Evolutionary conservation across 2,113 vertebrate genomes (phyloP), one percentile per base, ranked within the genome.

Genomic region (Erinaceus europaeus): DNA sequence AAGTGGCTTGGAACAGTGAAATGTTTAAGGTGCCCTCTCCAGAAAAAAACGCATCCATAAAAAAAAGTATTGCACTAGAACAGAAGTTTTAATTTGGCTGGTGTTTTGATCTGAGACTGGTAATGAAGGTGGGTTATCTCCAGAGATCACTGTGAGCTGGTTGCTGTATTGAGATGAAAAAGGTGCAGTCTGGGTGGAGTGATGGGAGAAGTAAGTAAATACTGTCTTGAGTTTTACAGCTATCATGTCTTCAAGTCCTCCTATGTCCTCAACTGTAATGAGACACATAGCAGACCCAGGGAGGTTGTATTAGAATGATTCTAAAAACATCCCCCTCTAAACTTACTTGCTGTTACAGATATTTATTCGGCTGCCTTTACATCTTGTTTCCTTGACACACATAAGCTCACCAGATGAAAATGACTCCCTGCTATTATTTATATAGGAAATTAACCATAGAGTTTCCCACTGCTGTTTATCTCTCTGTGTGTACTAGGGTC

Each of bases 341-440:
- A 72, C 9, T 64, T 52, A 42, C 6, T 67, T 79, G n/a, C 76
- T 57, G 7, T 61, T 59, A 55, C 34, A 84, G 59, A 77, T 79
- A 48, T 71, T 80, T 59, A 50, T 27, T 55, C 57, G 36, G 61
- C 36, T 64, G 57, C 13, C 40, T 92, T 92, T 46, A 15, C 46
- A 32, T 52, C 40, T 57, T 29, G 20, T 72, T 69, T 59, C 38
- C 74, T 84, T 82, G 55, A 53, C 78, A 76, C 29, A 14, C 17
- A 13, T 50, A 72, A 59, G 15, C 11, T 83, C 40, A 64, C 11
- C 14, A 3, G 68, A 72, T 59, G 73, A 85, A 88, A 93, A 91
- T 77, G 74, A 83, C 42, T 46, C 32, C 34, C 64, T 59, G 61
- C 64, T 75, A 84, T n/a, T 78, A 59, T 96, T 91, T 89, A 75